Evolutionary conservation across 2,888 invertebrate species (phyloP), one percentile per base, ranked within the genome.

Genomic region (Drosophila kanekoi): DNA sequence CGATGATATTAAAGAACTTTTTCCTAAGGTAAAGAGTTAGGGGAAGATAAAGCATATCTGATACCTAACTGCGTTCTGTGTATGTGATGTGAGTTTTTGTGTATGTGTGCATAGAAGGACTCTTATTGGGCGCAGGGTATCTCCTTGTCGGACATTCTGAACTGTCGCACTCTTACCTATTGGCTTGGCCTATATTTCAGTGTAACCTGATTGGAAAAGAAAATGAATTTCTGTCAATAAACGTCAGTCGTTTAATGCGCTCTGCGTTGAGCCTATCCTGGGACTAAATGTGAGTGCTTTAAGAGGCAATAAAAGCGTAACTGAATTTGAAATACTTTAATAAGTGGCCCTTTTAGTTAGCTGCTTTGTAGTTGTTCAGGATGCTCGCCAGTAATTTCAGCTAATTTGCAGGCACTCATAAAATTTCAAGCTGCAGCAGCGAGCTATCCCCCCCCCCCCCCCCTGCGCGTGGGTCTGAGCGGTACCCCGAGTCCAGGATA

Each of bases 401-500:
- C 79, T 89, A 83, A 83, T 83, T 83, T 83, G 87, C 87, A 72
- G 89, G 52, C 85, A 89, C 83, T 83, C 89, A 89, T 81, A 89
- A 89, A 89, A 84, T 72, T 72, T 53, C 57, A 49, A 68, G 57
- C 43, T 75, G 75, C 75, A 75, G 13, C 54, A 20, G 14, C 20
- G n/a, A 3, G 28, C 10, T 11, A 11, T 11, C 37, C 18, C 16
- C 18, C 8, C 8, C 28, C 23, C 2, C 37, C 18, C 16, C 18
- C 8, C 8, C 28, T 5, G 23, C 0, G 4, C 23, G 23, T 4
- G 1, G 5, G 5, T 23, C 23, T 23, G 23, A 23, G 35, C 10
- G 38, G 38, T 23, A 20, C 23, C 1, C 23, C 23, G 23, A 54
- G 68, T 56, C 70, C 70, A 87, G 89, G 83, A 83, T 89, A 83